Conservation (phyloP, 2,888 invertebrate species). For the Eupithecia dodoneata region DNA sequence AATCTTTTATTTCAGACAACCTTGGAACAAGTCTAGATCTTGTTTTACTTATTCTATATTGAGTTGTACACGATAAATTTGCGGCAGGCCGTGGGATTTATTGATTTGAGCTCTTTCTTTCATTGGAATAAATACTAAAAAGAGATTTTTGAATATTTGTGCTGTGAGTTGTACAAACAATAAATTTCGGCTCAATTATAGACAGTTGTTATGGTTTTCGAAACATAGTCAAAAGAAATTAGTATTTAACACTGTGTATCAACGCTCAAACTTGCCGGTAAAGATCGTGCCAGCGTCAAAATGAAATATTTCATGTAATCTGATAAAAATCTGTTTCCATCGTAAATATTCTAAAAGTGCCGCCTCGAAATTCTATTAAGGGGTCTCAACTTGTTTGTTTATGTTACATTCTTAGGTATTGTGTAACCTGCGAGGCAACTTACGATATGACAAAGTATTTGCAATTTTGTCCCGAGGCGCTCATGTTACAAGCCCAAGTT, state of each 20-base stretch:
- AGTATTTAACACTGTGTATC: too few species aligned
- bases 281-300: neutral
- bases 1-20: too few species aligned
- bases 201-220: too few species aligned
- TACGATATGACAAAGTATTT: slow-evolving; percentile 62
- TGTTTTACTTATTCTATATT: too few species aligned
- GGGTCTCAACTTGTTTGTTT: slow-evolving; percentile 74
- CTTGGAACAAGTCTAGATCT: too few species aligned
- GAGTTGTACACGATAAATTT: too few species aligned
- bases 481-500: slow-evolving; percentile 60
- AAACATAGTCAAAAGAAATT: too few species aligned
- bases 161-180: too few species aligned
- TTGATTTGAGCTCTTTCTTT: neutral
- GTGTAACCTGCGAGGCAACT: slow-evolving; percentile 57
- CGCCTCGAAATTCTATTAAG: slow-evolving; percentile 74
- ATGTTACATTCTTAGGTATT: slow-evolving; percentile 70
- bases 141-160: too few species aligned
- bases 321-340: slow-evolving; percentile 17
- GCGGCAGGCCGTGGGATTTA: too few species aligned
- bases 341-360: slow-evolving; percentile 51
- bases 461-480: slow-evolving; percentile 61
- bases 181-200: too few species aligned
- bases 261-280: neutral
- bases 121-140: too few species aligned
- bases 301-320: neutral